Conservation (phyloP, 2,113 vertebrate species). For the Capreolus pygargus region DNA sequence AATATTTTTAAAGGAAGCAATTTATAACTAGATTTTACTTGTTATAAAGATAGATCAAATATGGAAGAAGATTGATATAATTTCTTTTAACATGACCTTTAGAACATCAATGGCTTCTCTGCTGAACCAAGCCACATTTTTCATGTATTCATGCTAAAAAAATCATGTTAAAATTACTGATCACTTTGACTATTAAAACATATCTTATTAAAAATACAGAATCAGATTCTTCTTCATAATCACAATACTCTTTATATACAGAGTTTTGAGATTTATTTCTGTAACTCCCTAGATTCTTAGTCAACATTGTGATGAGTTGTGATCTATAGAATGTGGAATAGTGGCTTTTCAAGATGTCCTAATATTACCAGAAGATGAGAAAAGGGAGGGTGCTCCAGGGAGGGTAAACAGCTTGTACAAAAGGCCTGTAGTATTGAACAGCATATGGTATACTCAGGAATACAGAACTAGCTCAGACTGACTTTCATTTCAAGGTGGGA, state of each 20-base stretch:
- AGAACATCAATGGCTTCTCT: not conserved
- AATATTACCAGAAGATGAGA: not conserved
- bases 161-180: not conserved
- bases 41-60: not conserved
- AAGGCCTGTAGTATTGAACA: not conserved
- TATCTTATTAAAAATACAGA: not conserved
- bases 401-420: not conserved
- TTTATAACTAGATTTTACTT: not conserved
- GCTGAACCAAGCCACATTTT: not conserved
- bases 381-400: fast-evolving
- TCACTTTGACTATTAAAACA: not conserved
- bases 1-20: not conserved
- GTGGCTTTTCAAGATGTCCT: not conserved
- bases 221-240: not conserved
- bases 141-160: not conserved
- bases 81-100: not conserved
- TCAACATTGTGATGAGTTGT: not conserved
- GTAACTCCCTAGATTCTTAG: not conserved
- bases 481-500: not conserved
- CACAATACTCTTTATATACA: fast-evolving
- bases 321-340: not conserved
- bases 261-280: not conserved
- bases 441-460: not conserved
- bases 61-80: not conserved
- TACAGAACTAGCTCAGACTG: not conserved